Evolutionary conservation across 2,888 invertebrate genomes (phyloP), one percentile per base, ranked within the genome.

Genomic region (Eupithecia subumbrata): DNA sequence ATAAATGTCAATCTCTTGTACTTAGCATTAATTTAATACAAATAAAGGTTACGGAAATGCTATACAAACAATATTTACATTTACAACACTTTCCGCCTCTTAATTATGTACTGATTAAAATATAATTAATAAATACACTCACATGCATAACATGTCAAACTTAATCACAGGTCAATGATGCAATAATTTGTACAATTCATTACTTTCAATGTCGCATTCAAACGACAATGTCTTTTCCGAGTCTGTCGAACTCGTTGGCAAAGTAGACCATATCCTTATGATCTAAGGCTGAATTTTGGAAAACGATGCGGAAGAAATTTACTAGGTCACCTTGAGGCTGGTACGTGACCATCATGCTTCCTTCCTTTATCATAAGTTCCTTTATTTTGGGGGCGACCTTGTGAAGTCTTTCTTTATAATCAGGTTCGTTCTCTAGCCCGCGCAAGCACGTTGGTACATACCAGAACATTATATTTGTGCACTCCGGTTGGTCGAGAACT

Each of bases 401-500:
- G 88, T 98, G 96, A 70, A 98, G 89, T 84, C 95, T 96, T 81
- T 96, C 95, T 81, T 95, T 95, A 86, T 95, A 97, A 83, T 96
- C 95, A 37, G 95, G 89, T 64, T 95, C 95, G 75, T 95, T 88
- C 79, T 90, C 95, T 79, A 87, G 91, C 69, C 91, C 95, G 79
- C 96, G 95, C 79, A 96, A 95, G 87, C 96, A 97, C n/a, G 96
- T 96, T 0, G 99, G 99, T 18, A 98, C 91, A 88, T 98, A 99
- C 99, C 99, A 99, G 90, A 99, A 99, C 91, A 98, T 98, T 12
- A 99, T 96, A 88, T 99, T 99, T 5, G 98, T 98, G 87, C 97
- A 99, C 91, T 99, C 98, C 0, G 99, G 99, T 83, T 98, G 94
- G 0, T 96, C 95, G 30, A 97, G 83, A 0, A 98, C 96, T 79